Evolutionary conservation across 2,888 invertebrate species (phyloP).

Genomic region (Oscheius sp.): DNA sequence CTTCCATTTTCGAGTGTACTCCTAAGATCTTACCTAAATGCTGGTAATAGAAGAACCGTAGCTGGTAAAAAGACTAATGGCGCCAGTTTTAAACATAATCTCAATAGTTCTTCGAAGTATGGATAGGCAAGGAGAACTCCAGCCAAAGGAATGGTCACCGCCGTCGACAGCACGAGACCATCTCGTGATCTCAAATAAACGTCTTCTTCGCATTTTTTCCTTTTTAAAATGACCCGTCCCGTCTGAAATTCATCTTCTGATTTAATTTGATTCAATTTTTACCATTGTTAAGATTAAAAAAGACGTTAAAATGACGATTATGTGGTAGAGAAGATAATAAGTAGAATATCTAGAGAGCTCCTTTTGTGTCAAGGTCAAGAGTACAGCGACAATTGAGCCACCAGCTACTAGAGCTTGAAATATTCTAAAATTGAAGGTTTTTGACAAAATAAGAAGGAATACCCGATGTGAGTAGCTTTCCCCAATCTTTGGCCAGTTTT

Average conservation of each 20-base stretch:
- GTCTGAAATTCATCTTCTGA: neutral
- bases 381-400: neutral
- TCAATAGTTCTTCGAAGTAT: neutral
- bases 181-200: neutral
- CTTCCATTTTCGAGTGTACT: too few species aligned
- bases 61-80: constrained; percentile 1
- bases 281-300: neutral
- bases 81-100: neutral
- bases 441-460: too few species aligned
- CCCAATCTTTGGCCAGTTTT: neutral
- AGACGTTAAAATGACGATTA: neutral
- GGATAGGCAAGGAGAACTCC: neutral
- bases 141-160: neutral
- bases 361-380: neutral
- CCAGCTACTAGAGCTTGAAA: constrained; percentile 3
- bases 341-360: neutral
- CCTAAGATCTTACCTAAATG: constrained; percentile 17
- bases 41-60: neutral
- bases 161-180: neutral
- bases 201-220: neutral
- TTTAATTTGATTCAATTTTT: neutral
- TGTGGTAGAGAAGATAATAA: neutral
- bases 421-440: neutral
- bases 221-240: neutral
- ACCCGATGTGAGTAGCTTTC: constrained; percentile 6